Conservation (phyloP, 2,797 vertebrate species). For the Molossus molossus region DNA sequence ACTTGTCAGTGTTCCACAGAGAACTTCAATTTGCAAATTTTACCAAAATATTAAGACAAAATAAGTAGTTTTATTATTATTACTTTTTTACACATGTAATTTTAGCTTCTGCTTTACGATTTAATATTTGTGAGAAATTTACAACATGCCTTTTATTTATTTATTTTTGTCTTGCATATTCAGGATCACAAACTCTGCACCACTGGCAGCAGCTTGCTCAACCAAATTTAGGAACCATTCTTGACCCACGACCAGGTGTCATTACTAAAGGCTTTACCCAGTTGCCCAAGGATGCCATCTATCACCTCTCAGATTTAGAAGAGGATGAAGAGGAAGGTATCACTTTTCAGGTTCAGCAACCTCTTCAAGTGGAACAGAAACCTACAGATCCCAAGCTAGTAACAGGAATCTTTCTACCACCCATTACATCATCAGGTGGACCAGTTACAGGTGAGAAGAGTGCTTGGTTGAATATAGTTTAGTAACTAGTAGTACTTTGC, state of each 20-base stretch:
- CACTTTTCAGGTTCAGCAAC: conserved; percentile 94
- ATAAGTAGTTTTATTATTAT: conserved; percentile 33
- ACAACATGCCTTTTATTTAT: neutral
- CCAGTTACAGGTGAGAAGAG: conserved; percentile 89
- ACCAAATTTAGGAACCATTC: conserved; percentile 97
- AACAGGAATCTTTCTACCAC: conserved; percentile 90
- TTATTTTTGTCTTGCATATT: neutral
- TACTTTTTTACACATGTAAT: neutral
- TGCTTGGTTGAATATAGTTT: neutral
- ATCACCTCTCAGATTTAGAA: conserved; percentile 96
- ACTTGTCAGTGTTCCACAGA: conserved; percentile 66
- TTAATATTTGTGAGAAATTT: conserved; percentile 13
- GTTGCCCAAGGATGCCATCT: conserved; percentile 91
- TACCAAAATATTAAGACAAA: conserved; percentile 43
- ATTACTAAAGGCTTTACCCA: conserved; percentile 97
- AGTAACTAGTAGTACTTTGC: neutral
- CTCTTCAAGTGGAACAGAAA: conserved; percentile 90
- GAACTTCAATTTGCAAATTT: conserved; percentile 58
- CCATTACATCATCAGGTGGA: conserved; percentile 84
- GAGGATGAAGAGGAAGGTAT: conserved; percentile 97
- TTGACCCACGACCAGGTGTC: conserved; percentile 97
- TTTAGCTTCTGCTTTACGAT: conserved; percentile 43
- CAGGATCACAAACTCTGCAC: conserved; percentile 97
- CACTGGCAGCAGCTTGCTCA: conserved; percentile 99
- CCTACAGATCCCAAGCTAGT: conserved; percentile 78